A percentile compares a stretch with the other conserved stretches of the same genome.
phyloP scores from a whole-genome alignment of 2,888 invertebrate species.

The Habrosyne pyritoides region DNA sequence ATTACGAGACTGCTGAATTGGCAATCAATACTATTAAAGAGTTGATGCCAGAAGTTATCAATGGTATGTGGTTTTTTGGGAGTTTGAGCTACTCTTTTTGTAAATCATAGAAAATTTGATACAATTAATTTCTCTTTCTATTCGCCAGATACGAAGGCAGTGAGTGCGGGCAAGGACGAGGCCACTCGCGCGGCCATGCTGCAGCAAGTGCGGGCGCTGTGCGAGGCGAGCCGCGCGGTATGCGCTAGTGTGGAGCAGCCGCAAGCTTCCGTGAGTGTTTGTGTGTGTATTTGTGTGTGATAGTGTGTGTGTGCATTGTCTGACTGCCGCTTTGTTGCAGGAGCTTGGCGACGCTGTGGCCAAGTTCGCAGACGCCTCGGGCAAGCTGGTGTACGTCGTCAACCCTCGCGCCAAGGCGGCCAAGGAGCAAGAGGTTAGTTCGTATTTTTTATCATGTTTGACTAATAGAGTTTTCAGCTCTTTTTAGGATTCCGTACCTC shows the following conservation, averaged over 20 bases:
- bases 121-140: no score
- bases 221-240: conserved; percentile 36
- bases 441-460: background rate
- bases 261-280: conserved; percentile 24
- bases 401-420: conserved; percentile 8
- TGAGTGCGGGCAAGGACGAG: conserved; percentile 37
- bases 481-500: no score
- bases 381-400: conserved; percentile 39
- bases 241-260: conserved; percentile 34
- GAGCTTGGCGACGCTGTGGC: conserved; percentile 38
- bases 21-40: conserved; percentile 49
- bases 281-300: background rate
- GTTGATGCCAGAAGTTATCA: conserved; percentile 52
- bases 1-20: conserved; percentile 48
- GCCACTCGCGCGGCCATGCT: conserved; percentile 30
- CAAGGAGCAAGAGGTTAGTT: conserved; percentile 39
- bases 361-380: conserved; percentile 44
- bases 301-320: background rate
- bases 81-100: no score
- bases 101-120: no score
- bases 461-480: no score
- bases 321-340: conserved; percentile 25
- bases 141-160: conserved; percentile 44
- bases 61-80: conserved; percentile 46
- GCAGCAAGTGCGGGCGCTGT: conserved; percentile 41